A percentile compares a stretch with the other conserved stretches of the same genome.
These are phyloP conservation scores for Physeter macrocephalus DNA, from an alignment of 2,113 vertebrate species.

Conservation along the genomic window DNA sequence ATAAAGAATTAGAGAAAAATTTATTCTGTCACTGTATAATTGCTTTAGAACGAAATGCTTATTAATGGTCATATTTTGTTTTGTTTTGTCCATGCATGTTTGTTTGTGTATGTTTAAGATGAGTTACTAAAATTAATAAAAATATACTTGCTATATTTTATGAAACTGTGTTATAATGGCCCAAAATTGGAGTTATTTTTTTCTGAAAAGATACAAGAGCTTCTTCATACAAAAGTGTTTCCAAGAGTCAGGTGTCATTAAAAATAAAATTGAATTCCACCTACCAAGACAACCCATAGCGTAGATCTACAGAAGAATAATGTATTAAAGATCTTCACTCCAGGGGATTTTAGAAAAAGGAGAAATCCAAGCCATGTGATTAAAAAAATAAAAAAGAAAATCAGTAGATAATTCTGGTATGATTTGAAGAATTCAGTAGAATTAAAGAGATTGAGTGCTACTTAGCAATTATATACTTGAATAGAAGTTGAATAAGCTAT, in stretches of 20 bases:
- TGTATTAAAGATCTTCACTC: neutral
- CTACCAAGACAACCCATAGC: neutral
- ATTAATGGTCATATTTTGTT: neutral
- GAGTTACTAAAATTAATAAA: neutral
- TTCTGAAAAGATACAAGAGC: neutral
- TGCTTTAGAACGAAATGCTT: neutral
- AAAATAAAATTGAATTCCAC: neutral
- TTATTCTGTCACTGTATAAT: neutral
- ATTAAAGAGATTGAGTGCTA: neutral
- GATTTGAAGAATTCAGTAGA: neutral
- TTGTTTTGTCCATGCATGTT: neutral
- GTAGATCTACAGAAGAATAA: neutral
- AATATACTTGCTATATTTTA: neutral
- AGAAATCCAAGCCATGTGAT: no score
- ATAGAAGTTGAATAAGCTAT: neutral
- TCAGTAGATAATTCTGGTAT: neutral
- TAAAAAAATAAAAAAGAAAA: neutral
- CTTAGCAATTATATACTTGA: neutral
- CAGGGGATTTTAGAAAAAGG: neutral
- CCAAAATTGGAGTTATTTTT: neutral
- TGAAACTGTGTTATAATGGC: neutral
- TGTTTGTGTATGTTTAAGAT: neutral
- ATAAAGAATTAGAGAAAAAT: neutral
- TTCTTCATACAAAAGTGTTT: neutral
- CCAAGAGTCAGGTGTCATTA: neutral